A percentile compares a stretch with the other conserved stretches of the same genome.
These are phyloP conservation scores for Yponomeuta cagnagella DNA, from an alignment of 2,888 invertebrate genomes.

Conservation along the genomic window DNA sequence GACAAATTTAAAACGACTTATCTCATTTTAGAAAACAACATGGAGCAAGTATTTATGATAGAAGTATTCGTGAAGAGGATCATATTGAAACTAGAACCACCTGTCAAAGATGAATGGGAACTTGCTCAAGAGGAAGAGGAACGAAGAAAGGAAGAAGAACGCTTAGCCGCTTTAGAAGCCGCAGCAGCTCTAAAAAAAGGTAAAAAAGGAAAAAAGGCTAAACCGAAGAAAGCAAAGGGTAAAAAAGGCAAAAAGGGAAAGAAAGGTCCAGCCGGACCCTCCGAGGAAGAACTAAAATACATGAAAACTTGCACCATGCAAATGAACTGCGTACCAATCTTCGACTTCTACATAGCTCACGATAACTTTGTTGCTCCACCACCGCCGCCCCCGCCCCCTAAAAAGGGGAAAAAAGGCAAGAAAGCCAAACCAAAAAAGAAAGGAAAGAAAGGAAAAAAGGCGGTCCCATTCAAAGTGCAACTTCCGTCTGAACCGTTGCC, in stretches of 20 bases:
- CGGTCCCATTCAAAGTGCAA: constrained; percentile 36
- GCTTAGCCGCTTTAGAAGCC: constrained; percentile 48
- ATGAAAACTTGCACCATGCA: constrained; percentile 65
- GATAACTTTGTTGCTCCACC: constrained; percentile 65
- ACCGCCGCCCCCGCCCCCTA: constrained; percentile 50
- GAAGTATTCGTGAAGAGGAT: constrained; percentile 65
- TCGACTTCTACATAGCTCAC: constrained; percentile 66
- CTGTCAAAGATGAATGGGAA: constrained; percentile 63
- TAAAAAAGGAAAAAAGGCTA: constrained; percentile 33
- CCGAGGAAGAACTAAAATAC: constrained; percentile 67
- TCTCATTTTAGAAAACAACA: constrained; percentile 22
- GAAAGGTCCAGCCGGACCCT: constrained; percentile 55
- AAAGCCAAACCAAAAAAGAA: constrained; percentile 32
- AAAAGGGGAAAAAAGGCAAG: constrained; percentile 23
- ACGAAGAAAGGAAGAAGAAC: constrained; percentile 47
- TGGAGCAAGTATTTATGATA: constrained; percentile 71
- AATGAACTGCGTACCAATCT: constrained; percentile 61
- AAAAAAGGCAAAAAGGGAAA: constrained; percentile 50
- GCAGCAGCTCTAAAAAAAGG: constrained; percentile 42
- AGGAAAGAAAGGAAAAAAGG: constrained; percentile 24
- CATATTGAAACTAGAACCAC: constrained; percentile 59
- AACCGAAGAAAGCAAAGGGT: constrained; percentile 27
- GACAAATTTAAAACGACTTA: background rate
- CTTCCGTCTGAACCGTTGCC: constrained; percentile 65
- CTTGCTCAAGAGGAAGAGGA: constrained; percentile 54